phyloP scores from a whole-genome alignment of 37 sponge, comb jelly and placozoan species.

The Cliona cf. orientalis region DNA sequence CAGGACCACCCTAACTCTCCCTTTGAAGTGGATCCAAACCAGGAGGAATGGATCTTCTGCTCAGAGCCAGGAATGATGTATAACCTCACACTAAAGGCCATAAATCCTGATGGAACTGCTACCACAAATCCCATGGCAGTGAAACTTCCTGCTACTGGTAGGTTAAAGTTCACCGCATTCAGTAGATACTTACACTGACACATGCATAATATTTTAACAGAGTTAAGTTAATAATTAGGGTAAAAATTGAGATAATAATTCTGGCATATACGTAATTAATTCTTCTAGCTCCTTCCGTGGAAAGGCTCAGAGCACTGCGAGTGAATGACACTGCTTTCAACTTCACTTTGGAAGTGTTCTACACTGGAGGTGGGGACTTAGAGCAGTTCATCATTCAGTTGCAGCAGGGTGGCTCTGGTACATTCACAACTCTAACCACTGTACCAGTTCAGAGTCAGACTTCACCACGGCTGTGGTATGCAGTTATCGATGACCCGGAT shows the following conservation, averaged over 20 bases:
- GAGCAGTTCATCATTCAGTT: neutral
- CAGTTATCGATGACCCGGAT: too few relatives aligned
- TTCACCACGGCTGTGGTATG: too few relatives aligned
- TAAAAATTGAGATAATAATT: too few relatives aligned
- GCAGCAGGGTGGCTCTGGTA: too few relatives aligned
- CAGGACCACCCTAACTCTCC: neutral
- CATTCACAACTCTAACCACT: too few relatives aligned
- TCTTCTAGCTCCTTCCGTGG: neutral
- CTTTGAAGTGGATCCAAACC: neutral
- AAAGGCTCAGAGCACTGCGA: neutral
- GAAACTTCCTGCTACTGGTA: neutral
- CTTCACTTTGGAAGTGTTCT: neutral
- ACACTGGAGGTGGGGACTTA: slow-evolving; percentile 13
- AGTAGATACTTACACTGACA: too few relatives aligned
- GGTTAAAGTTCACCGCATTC: too few relatives aligned
- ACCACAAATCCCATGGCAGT: neutral
- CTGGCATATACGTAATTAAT: too few relatives aligned
- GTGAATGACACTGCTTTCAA: slow-evolving; percentile 6
- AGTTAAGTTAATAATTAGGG: too few relatives aligned
- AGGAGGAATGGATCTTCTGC: neutral
- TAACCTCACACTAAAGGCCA: neutral
- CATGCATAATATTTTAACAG: too few relatives aligned
- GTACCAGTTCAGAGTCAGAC: too few relatives aligned
- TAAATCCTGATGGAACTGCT: neutral
- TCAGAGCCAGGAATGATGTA: neutral